phyloP scores from a whole-genome alignment of 1,140 invertebrate species.

The Drosophila nigrodunni region DNA sequence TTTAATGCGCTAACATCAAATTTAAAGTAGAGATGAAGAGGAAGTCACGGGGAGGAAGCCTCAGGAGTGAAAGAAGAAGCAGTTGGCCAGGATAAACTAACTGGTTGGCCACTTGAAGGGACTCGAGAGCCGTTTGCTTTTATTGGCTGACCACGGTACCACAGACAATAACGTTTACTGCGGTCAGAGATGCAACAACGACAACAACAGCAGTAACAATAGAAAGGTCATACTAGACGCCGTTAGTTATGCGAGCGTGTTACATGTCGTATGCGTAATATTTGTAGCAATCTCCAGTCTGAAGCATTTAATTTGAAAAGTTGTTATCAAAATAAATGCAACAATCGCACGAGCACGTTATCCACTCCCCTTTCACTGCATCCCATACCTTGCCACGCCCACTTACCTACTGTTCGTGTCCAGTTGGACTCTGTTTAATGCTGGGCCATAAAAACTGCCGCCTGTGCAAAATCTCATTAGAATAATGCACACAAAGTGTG shows the following conservation, averaged over 20 bases:
- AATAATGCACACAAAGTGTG: slow-evolving; percentile 70
- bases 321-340: slow-evolving; percentile 80
- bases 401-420: not conserved
- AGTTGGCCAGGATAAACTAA: slow-evolving; percentile 59
- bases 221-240: slow-evolving; percentile 25
- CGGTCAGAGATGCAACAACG: slow-evolving; percentile 73
- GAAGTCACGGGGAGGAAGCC: not conserved
- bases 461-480: slow-evolving; percentile 75
- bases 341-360: slow-evolving; percentile 26
- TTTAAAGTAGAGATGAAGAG: slow-evolving; percentile 33
- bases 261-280: slow-evolving; percentile 77
- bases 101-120: slow-evolving; percentile 62
- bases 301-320: slow-evolving; percentile 78
- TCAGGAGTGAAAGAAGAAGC: not conserved
- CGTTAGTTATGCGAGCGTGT: slow-evolving; percentile 48
- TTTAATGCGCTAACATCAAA: slow-evolving; percentile 41
- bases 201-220: not conserved
- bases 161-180: slow-evolving; percentile 80
- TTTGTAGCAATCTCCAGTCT: slow-evolving; percentile 58
- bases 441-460: slow-evolving; percentile 65
- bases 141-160: slow-evolving; percentile 67
- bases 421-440: slow-evolving; percentile 33
- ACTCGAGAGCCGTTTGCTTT: slow-evolving; percentile 62
- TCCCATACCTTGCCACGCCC: not conserved
- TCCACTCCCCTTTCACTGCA: not conserved